phyloP scores from a whole-genome alignment of 2,797 vertebrate genomes.

The Sebastes nivosus region DNA sequence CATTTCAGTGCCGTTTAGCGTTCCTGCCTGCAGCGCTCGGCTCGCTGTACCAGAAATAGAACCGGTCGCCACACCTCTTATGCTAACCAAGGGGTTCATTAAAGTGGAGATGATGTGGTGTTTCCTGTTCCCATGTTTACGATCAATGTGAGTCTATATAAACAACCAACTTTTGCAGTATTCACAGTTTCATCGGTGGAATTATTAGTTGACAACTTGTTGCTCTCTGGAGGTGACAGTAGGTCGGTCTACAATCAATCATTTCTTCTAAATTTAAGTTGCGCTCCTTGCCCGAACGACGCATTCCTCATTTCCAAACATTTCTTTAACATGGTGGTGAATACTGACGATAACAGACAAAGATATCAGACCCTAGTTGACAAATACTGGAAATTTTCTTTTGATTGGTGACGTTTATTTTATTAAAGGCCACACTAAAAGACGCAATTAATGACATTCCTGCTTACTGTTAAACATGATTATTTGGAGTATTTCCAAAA shows the following conservation, averaged over 20 bases:
- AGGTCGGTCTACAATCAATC: background rate
- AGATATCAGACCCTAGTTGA: background rate
- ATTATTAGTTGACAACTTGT: background rate
- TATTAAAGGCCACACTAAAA: background rate
- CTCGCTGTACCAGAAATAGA: background rate
- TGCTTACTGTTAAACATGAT: too few relatives aligned
- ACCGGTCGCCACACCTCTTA: background rate
- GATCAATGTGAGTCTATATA: background rate
- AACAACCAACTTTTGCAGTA: background rate
- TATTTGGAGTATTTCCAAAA: background rate
- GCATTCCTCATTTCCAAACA: too few relatives aligned
- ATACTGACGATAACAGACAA: background rate
- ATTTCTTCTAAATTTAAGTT: background rate
- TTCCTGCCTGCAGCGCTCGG: background rate
- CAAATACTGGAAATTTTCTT: background rate
- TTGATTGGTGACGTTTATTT: too few relatives aligned
- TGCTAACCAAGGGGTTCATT: background rate
- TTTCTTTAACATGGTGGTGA: too few relatives aligned
- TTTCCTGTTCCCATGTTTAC: background rate
- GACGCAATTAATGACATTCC: background rate
- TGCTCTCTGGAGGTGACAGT: background rate
- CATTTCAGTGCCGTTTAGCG: background rate
- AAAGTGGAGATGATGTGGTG: background rate
- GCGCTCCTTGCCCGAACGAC: too few relatives aligned
- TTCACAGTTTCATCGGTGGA: background rate